These are phyloP conservation scores for Lepidotrigona ventralis DNA, from an alignment of 1,140 invertebrate species.

Conservation along the genomic window DNA sequence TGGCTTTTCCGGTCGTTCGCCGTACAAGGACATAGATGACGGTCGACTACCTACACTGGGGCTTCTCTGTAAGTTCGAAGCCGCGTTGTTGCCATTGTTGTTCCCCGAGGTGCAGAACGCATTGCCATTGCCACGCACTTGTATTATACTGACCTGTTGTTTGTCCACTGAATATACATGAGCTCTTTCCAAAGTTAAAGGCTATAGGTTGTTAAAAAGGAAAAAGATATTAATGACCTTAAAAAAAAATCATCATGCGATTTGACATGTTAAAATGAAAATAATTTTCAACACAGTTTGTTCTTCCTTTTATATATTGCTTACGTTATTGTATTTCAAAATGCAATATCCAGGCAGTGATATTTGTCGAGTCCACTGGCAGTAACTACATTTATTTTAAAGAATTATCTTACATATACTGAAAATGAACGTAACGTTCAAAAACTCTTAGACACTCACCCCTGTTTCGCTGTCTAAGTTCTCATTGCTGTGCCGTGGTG, in stretches of 20 bases:
- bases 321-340: conserved; percentile 63
- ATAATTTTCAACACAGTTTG: not conserved
- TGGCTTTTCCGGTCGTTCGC: conserved; percentile 77
- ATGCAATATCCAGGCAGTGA: conserved; percentile 61
- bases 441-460: conserved; percentile 66
- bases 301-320: conserved; percentile 48
- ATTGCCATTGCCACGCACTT: conserved; percentile 79
- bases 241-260: not conserved
- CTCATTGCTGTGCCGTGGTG: conserved; percentile 73
- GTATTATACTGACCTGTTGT: conserved; percentile 85
- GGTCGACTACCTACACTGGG: conserved; percentile 77
- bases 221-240: conserved; percentile 25
- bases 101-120: conserved; percentile 61
- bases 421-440: not conserved
- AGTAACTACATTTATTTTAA: conserved; percentile 62
- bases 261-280: conserved; percentile 13
- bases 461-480: conserved; percentile 74
- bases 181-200: conserved; percentile 82
- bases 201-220: conserved; percentile 67
- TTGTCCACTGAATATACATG: conserved; percentile 86
- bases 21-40: conserved; percentile 72
- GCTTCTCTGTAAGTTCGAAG: conserved; percentile 79
- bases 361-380: conserved; percentile 56
- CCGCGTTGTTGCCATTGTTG: conserved; percentile 75
- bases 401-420: conserved; percentile 51